A percentile compares a stretch with the other conserved stretches of the same genome.
Conservation (phyloP, 2,113 vertebrate genomes). For the Cricetomys ansorgei region DNA sequence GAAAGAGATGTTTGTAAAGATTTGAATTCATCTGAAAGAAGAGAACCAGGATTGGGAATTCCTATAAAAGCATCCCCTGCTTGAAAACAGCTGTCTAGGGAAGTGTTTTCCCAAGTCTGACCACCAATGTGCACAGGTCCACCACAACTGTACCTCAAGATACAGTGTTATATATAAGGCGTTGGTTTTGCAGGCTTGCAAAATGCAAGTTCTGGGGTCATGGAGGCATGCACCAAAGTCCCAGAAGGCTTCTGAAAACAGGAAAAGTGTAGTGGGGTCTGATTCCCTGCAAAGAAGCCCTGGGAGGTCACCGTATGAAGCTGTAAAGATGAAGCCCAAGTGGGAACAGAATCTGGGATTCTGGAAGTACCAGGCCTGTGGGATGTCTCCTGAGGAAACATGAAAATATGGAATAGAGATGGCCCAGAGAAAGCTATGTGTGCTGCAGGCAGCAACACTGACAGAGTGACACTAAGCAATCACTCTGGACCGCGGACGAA, state of each 20-base stretch:
- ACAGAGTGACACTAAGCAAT: fast-evolving
- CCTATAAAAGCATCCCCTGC: neutral
- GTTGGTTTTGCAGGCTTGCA: neutral
- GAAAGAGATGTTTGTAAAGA: neutral
- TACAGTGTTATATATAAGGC: fast-evolving
- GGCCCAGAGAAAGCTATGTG: neutral
- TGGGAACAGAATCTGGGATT: neutral
- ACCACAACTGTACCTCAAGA: neutral
- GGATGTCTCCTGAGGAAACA: neutral
- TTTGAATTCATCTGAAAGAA: neutral
- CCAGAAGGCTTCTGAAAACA: neutral
- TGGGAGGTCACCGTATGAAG: neutral
- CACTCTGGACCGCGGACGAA: neutral
- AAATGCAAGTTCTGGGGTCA: neutral
- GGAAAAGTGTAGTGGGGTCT: neutral
- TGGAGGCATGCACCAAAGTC: neutral
- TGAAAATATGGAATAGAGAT: no score
- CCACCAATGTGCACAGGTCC: neutral
- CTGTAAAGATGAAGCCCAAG: neutral
- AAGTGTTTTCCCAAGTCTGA: neutral
- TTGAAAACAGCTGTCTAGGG: neutral
- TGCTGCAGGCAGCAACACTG: neutral
- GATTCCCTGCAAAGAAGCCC: neutral
- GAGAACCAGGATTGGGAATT: neutral
- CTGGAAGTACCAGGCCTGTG: neutral